Evolutionary conservation across 2,113 vertebrate genomes (phyloP).

Genomic region (Porphyrio hochstetteri): DNA sequence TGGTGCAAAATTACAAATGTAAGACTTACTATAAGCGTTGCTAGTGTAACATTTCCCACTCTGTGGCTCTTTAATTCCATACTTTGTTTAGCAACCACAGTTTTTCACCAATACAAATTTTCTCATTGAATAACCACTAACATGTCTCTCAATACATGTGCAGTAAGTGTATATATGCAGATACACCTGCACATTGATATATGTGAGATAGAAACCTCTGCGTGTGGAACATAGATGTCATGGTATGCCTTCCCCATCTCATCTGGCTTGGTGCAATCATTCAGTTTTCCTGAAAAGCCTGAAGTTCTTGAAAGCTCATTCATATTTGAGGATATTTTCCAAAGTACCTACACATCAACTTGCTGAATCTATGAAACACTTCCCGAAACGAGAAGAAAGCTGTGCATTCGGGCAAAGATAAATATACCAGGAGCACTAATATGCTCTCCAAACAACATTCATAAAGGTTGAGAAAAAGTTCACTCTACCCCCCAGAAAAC

Average conservation of each 20-base stretch:
- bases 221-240: neutral
- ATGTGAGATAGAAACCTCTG: neutral
- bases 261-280: neutral
- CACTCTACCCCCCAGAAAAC: neutral
- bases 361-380: accelerated
- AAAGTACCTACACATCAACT: neutral
- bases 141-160: neutral
- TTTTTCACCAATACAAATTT: neutral
- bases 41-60: neutral
- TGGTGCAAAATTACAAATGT: neutral
- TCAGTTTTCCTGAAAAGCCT: neutral
- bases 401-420: neutral
- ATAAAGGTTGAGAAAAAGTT: neutral
- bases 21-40: neutral
- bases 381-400: neutral
- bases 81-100: neutral
- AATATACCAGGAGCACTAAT: neutral
- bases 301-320: neutral
- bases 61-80: neutral
- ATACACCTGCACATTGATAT: neutral
- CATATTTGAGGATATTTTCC: neutral
- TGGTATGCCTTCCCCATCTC: neutral
- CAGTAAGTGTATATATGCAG: neutral
- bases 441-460: neutral
- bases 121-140: too few species aligned